Conservation (phyloP, 2,113 vertebrate species). For the Dendrocopos noguchii region DNA sequence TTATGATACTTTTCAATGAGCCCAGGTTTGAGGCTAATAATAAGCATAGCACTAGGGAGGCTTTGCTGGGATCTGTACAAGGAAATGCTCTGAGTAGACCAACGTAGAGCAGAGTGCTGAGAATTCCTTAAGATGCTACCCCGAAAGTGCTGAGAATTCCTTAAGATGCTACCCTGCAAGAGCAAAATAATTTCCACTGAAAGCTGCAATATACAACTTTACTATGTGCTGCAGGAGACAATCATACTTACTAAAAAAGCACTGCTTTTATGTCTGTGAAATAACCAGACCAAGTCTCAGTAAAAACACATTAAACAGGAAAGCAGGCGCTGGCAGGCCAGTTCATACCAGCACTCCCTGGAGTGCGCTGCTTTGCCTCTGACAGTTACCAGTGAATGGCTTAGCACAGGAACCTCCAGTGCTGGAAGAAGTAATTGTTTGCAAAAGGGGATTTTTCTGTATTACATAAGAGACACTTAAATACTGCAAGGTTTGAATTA, state of each 20-base stretch:
- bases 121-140: neutral
- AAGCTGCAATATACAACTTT: neutral
- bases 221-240: neutral
- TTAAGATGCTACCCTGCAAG: neutral
- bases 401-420: neutral
- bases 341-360: neutral
- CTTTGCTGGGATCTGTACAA: rapidly evolving
- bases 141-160: neutral
- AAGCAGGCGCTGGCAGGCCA: neutral
- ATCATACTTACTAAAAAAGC: neutral
- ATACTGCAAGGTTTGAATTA: neutral
- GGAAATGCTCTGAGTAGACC: neutral
- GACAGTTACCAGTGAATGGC: neutral
- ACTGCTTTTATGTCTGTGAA: neutral
- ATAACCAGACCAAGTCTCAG: neutral
- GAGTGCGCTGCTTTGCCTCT: neutral
- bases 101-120: rapidly evolving
- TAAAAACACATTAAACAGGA: neutral
- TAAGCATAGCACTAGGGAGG: neutral
- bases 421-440: neutral
- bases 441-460: neutral
- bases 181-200: neutral
- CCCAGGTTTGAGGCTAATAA: neutral
- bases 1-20: neutral
- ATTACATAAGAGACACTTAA: neutral